Evolutionary conservation across 1,140 invertebrate species (phyloP).

Genomic region (Cydia splendana): DNA sequence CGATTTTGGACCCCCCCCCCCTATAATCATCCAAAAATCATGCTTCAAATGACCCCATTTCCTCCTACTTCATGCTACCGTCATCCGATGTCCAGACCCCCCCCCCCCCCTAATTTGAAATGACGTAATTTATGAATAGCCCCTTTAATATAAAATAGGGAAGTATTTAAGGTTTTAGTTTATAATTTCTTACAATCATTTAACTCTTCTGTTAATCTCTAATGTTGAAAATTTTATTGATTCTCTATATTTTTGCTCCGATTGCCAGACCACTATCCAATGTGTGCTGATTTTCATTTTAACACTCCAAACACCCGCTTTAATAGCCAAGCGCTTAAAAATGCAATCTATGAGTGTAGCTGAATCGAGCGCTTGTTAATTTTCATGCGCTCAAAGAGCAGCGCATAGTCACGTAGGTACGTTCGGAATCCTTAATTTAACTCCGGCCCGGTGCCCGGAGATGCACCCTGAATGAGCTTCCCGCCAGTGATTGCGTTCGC

Average conservation of each 20-base stretch:
- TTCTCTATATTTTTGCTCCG: neutral
- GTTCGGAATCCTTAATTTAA: conserved; percentile 69
- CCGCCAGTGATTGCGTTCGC: conserved; percentile 70
- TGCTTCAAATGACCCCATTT: no score
- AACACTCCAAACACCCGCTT: neutral
- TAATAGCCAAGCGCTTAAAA: neutral
- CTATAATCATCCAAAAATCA: no score
- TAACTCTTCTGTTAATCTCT: no score
- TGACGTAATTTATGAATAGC: no score
- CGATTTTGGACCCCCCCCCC: no score
- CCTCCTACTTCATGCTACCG: no score
- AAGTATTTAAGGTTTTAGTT: no score
- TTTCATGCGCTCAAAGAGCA: conserved; percentile 22
- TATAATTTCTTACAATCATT: no score
- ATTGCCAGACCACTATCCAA: neutral
- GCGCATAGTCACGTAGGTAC: conserved; percentile 34
- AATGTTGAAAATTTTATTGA: neutral
- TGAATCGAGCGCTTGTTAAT: conserved; percentile 6
- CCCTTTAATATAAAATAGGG: no score
- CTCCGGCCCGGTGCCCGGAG: conserved; percentile 54
- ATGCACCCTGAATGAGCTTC: conserved; percentile 71
- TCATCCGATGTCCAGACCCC: no score
- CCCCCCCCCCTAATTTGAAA: no score
- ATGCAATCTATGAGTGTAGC: conserved; percentile 20
- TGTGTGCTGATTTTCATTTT: neutral